Percentiles rank a stretch among this genome's conserved stretches.
phyloP scores from a whole-genome alignment of 2,888 invertebrate genomes.

The Agonopterix arenella region DNA sequence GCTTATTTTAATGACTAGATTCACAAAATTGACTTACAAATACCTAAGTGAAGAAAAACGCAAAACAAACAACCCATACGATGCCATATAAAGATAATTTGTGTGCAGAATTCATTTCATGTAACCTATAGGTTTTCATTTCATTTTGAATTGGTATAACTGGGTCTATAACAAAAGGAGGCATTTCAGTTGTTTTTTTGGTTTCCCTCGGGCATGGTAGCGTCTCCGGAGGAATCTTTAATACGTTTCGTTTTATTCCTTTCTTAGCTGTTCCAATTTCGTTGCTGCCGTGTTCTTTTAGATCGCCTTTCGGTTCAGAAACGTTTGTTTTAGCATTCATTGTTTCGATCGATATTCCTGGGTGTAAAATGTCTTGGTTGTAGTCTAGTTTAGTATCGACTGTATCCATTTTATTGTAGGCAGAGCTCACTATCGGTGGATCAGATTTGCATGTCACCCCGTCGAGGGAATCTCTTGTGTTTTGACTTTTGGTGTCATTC shows the following conservation, averaged over 20 bases:
- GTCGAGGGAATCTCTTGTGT: constrained; percentile 82
- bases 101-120: constrained; percentile 44
- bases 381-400: constrained; percentile 47
- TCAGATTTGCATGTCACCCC: constrained; percentile 84
- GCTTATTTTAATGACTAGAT: constrained; percentile 43
- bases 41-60: constrained; percentile 57
- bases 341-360: constrained; percentile 53
- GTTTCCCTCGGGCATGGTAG: constrained; percentile 58
- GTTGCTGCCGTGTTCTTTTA: constrained; percentile 36
- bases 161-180: constrained; percentile 52
- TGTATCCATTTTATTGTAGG: constrained; percentile 61
- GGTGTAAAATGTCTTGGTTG: constrained; percentile 53
- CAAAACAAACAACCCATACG: constrained; percentile 43
- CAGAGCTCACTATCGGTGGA: constrained; percentile 62
- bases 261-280: constrained; percentile 37
- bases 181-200: constrained; percentile 50
- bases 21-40: constrained; percentile 25
- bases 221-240: constrained; percentile 60
- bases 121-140: constrained; percentile 66
- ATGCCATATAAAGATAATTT: constrained; percentile 21
- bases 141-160: constrained; percentile 66
- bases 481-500: constrained; percentile 84
- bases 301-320: constrained; percentile 43
- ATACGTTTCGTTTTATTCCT: constrained; percentile 51
- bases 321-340: constrained; percentile 48